Percentiles rank a stretch among this genome's conserved stretches.
Evolutionary conservation across 2,888 invertebrate species (phyloP).

Genomic region (Hirtodrosophila histrioides): DNA sequence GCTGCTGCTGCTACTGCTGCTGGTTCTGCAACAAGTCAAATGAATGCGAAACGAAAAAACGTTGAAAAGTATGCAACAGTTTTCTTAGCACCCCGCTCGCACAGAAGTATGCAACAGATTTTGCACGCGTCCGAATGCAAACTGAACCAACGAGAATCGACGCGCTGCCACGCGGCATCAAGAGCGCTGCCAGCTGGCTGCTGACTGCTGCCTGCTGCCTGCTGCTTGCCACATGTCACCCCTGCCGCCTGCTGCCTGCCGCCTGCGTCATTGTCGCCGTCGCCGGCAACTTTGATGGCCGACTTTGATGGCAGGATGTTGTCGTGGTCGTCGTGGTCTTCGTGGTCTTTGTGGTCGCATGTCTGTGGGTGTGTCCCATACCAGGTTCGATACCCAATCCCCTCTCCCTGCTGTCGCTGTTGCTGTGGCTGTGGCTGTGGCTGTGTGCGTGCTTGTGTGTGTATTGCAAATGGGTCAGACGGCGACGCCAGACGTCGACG

Average conservation of each 20-base stretch:
- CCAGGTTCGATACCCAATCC: not conserved
- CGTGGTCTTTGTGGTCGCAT: conserved; percentile 33
- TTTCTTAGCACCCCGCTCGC: conserved; percentile 21
- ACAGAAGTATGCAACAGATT: conserved; percentile 66
- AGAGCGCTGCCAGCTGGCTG: conserved; percentile 30
- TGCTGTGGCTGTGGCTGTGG: not conserved
- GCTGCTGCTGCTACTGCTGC: conserved; percentile 32
- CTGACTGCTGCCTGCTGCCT: conserved; percentile 6
- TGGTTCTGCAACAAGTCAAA: conserved; percentile 20
- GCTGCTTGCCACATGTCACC: conserved; percentile 23
- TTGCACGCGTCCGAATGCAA: conserved; percentile 36
- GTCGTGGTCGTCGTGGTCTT: conserved; percentile 18
- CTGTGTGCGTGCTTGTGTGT: conserved; percentile 32
- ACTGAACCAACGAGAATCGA: conserved; percentile 46
- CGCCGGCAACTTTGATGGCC: conserved; percentile 35
- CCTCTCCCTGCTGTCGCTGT: not conserved
- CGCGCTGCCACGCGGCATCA: conserved; percentile 31
- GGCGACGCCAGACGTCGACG: conserved; percentile 17
- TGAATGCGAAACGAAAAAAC: conserved; percentile 2
- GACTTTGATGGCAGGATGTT: conserved; percentile 69
- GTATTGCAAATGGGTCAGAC: conserved; percentile 61
- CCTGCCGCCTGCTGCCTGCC: conserved; percentile 18
- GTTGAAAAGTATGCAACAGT: conserved; percentile 46
- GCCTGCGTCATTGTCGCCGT: conserved; percentile 40
- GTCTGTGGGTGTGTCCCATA: conserved; percentile 9